Base-by-base conservation (phyloP, 2,888 invertebrate species). In the Priocnemis perturbator region DNA sequence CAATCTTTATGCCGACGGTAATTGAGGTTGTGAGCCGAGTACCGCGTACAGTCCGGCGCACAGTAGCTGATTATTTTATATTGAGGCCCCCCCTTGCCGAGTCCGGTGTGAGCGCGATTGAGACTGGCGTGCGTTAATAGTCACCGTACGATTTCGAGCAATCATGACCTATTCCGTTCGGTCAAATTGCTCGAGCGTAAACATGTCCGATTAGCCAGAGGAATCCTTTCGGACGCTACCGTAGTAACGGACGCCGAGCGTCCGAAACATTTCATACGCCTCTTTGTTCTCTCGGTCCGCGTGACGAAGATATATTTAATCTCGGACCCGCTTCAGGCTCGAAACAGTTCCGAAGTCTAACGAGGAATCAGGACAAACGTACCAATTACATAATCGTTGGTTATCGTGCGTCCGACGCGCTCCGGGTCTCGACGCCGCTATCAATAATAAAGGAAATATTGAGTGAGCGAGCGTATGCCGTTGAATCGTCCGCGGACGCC, bases 21-120 rank as follows among this genome's bases (percentile, higher is more conserved):
- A 85, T 83, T 80, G 83, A 80, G 81, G 83, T 79, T 78, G n/a
- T 26, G 37, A 79, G 78, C 69, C 76, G 73, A 70, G 74, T 70
- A 62, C 67, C 70, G 53, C 70, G 50, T 26, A 48, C 70, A 45
- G 60, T 52, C 15, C 55, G 45, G 59, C 74, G 70, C 71, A 82
- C 83, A 69, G 84, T 82, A 83, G 84, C 82, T 79, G 83, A 85
- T 85, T 83, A 84, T 84, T 83, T 81, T 76, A 78, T 81, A 83
- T 84, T 67, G 77, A 71, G 69, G 60, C 66, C 73, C 69, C 66
- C 73, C 69, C 63, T 56, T 62, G 65, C 63, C 45, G 62, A 50
- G 60, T 52, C 60, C 68, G 37, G 44, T 60, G 66, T 47, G 56
- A 60, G 68, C 56, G 61, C 67, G 72, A 74, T 74, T 72, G 68